Conservation (phyloP, 1,140 invertebrate genomes). For the Conus ventricosus region DNA sequence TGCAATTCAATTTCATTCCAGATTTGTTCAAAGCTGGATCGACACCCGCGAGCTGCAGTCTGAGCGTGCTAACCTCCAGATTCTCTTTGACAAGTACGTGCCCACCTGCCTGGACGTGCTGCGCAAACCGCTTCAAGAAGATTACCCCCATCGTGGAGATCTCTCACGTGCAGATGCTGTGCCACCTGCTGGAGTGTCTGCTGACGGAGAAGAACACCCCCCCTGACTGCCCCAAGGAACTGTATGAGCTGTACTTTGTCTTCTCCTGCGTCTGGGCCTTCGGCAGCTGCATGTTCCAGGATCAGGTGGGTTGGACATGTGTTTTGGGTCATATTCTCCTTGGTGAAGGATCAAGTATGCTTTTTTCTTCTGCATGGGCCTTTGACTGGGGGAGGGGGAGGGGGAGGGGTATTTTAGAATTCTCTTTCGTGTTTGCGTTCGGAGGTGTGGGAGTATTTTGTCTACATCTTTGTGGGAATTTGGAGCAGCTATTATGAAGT, state of each 20-base stretch:
- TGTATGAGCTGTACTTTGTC: conserved; percentile 96
- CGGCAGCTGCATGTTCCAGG: conserved; percentile 94
- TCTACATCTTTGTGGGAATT: too few species aligned
- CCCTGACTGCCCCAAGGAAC: conserved; percentile 92
- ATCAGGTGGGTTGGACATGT: conserved; percentile 82
- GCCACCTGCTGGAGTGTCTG: conserved; percentile 91
- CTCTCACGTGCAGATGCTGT: conserved; percentile 94
- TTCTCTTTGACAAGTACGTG: conserved; percentile 97
- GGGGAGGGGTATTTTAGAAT: too few species aligned
- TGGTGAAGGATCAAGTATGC: too few species aligned
- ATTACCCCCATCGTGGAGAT: conserved; percentile 96
- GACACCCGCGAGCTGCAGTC: conserved; percentile 86
- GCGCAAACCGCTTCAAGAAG: conserved; percentile 90
- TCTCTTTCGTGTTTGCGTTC: too few species aligned
- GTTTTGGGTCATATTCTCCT: neutral
- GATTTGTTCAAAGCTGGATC: conserved; percentile 94
- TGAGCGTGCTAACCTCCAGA: conserved; percentile 88
- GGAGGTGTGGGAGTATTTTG: too few species aligned
- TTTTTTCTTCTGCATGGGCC: too few species aligned
- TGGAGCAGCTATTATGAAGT: too few species aligned
- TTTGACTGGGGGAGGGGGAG: too few species aligned
- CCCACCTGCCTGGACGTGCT: conserved; percentile 92
- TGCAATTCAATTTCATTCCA: conserved; percentile 33
- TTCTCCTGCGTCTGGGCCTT: conserved; percentile 98
- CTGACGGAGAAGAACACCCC: conserved; percentile 88